Percentiles rank a stretch among this genome's conserved stretches.
These are phyloP conservation scores for Spisula solida DNA, from an alignment of 2,888 invertebrate genomes.

Conservation along the genomic window DNA sequence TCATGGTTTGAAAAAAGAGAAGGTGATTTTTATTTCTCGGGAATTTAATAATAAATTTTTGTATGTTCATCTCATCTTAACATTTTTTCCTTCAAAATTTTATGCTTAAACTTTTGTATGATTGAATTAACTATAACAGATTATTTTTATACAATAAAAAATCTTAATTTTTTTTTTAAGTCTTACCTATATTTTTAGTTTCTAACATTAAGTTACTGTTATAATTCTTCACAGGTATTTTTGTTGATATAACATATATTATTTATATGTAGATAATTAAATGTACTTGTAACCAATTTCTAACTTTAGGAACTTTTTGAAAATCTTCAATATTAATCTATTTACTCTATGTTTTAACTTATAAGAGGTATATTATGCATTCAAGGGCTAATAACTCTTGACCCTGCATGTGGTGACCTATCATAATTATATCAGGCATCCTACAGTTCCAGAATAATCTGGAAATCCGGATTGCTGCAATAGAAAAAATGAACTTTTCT, in stretches of 20 bases:
- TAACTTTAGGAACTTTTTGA: too few species aligned
- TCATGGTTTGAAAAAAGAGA: constrained; percentile 32
- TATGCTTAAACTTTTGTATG: background rate
- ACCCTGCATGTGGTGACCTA: too few species aligned
- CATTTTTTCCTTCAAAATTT: background rate
- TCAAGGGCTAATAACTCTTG: too few species aligned
- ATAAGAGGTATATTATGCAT: too few species aligned
- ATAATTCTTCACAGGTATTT: background rate
- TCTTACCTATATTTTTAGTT: background rate
- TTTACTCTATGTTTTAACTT: too few species aligned
- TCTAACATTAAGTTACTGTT: background rate
- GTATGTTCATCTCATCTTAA: background rate
- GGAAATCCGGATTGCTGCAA: too few species aligned
- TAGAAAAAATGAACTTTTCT: too few species aligned
- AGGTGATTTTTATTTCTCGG: constrained; percentile 26
- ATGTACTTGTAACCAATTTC: too few species aligned
- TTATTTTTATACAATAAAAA: background rate
- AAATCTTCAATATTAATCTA: too few species aligned
- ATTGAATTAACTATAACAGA: background rate
- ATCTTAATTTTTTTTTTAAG: background rate
- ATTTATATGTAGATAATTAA: too few species aligned
- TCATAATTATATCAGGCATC: too few species aligned
- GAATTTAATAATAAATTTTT: background rate
- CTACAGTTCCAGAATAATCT: too few species aligned
- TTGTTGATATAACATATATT: background rate